Base-by-base conservation (phyloP, 2,888 invertebrate species). In the Latrodectus elegans region DNA sequence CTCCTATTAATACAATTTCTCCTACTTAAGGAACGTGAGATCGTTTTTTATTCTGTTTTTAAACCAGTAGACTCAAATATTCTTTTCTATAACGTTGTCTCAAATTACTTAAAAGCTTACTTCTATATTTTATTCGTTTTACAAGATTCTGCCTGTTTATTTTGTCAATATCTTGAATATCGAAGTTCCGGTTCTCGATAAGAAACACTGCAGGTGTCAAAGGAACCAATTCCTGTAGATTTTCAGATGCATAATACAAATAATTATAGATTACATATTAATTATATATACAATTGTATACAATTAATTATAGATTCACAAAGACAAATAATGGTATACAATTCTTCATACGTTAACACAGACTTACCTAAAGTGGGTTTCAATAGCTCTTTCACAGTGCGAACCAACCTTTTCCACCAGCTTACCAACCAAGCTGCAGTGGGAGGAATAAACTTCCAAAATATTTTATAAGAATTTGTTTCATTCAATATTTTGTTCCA, bases 221-320 rank as follows among this genome's bases (percentile, higher is more conserved):
- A 67, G 67, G 68, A 53, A 68, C 17, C 53, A 68, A 78, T 26
- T 78, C 68, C 51, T 68, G 22, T 12, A 53, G 68, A 53, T 78
- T 53, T 22, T 78, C 77, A 14, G 77, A 53, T 9, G 26, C 26
- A 68, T 68, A 78, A 8, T 67, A 17, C 15, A 8, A 68, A 70
- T 78, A 52, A 53, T 52, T 53, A 78, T 8, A 22, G 22, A 49
- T 22, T n/a, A n/a, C n/a, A n/a, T n/a, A n/a, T n/a, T n/a, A n/a
- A n/a, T n/a, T n/a, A n/a, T n/a, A n/a, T n/a, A n/a, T n/a, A n/a
- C n/a, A n/a, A n/a, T n/a, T n/a, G n/a, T n/a, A 8, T 67, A 17
- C 15, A 8, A 68, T 78, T 78, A 52, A 53, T 52, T 53, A 78
- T 8, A 22, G 22, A 49, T 22, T n/a, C n/a, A n/a, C n/a, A n/a